Evolutionary conservation across 1,140 invertebrate genomes (phyloP), one percentile per base, ranked within the genome.

Genomic region (Drosophila persimilis): DNA sequence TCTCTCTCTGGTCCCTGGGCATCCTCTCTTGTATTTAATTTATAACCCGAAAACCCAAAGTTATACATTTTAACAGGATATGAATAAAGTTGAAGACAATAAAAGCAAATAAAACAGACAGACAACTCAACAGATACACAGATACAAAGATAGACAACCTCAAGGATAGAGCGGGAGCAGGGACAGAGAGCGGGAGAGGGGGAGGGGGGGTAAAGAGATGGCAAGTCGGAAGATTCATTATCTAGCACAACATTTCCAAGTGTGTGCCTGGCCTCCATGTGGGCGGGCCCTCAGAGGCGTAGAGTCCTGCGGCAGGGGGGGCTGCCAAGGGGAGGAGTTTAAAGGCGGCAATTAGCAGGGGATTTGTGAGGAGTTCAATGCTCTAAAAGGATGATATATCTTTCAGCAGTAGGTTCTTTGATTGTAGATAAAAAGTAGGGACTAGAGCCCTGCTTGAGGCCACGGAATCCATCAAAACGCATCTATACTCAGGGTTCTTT

Each of bases 41-140:
- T 88, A 88, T 88, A 88, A 88, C 83, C 79, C 78, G 72, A 78
- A 88, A 88, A 80, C 78, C 75, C 78, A 89, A 88, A 88, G 83
- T 88, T 88, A 88, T 88, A 88, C 83, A 88, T 88, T 88, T 88
- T 83, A 88, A 83, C 83, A 88, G 83, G 83, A 88, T 88, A 88
- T 88, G 83, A 88, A 88, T 88, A 88, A 88, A 88, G 83, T 88
- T 88, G 75, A 88, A 89, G 83, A 88, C 84, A 88, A 88, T 83
- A 79, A 88, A 88, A 79, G 84, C 83, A 88, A 88, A 88, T 88
- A 88, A 79, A 64, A 72, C 77, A 86, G 83, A 72, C 83, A 79
- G 69, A 62, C 64, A 80, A 48, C 62, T 70, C 64, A 61, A 66
- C 72, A 73, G 55, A 46, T 41, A 51, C 54, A 35, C 41, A 47